Evolutionary conservation across 92 coral and sea anemone genomes (phyloP), one percentile per base, ranked within the genome.

Genomic region (Siderastrea radians): DNA sequence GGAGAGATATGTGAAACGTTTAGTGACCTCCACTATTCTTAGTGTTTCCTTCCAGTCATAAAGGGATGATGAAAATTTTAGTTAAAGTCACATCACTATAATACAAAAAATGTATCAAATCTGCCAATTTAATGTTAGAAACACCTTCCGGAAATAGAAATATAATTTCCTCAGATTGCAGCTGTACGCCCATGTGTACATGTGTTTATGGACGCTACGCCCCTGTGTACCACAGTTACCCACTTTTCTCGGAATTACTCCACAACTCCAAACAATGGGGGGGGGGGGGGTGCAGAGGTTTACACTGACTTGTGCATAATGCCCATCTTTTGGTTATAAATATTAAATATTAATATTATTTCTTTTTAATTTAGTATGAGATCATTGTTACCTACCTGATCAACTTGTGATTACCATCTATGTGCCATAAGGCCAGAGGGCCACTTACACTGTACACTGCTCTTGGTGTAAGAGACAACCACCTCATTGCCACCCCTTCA

Each of bases 391-490:
- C 48, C 47, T 67, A 85, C 93, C 93, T 85, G 47, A 90, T 90
- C 66, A 90, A 55, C 69, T 89, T 83, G 80, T 91, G 94, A 68
- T 91, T 85, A 19, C 93, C 93, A 75, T 80, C 90, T 80, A 86
- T 81, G 55, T 91, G 94, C 94, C 74, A 69, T 46, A 69, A 46
- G 19, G 93, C 90, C 67, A 90, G 54, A 8, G 91, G 94, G 49
- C 89, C 91, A 70, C 89, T 81, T 3, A 87, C 89, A 57, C 68
- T n/a, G 71, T 87, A 91, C 75, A 54, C 81, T 54, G 85, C 88
- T 52, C 94, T 91, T 17, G 94, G 92, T 11, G 92, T 91, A n/a
- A 87, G 45, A 6, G 73, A 64, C 43, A 91, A 64, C 94, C 94
- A 91, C 78, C 89, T 82, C 75, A 52, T 68, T 46, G 89, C 92